Evolutionary conservation across 2,888 invertebrate genomes (phyloP).

Genomic region (Athalia cordata): DNA sequence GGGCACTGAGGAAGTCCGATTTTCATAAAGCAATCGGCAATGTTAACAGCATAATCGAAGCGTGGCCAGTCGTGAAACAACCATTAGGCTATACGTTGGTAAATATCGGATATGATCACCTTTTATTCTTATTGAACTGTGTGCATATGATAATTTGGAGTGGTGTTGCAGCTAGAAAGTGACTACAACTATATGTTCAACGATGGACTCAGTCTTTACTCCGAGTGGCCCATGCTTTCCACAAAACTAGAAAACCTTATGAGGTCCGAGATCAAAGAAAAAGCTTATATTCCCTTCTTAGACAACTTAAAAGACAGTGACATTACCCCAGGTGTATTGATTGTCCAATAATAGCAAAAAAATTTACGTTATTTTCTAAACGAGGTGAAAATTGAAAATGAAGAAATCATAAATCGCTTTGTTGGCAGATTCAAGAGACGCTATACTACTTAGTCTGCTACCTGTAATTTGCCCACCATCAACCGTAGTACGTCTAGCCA

Average conservation of each 20-base stretch:
- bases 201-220: constrained; percentile 5
- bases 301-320: no score
- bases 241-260: constrained; percentile 6
- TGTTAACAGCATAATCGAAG: neutral
- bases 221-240: constrained; percentile 7
- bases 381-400: no score
- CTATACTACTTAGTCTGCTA: no score
- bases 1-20: neutral
- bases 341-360: neutral
- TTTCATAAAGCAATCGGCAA: neutral
- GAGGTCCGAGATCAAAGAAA: neutral
- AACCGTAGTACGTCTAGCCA: no score
- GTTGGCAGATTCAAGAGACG: neutral
- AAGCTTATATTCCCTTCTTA: neutral
- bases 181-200: neutral
- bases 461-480: no score
- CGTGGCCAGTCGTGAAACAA: constrained; percentile 14
- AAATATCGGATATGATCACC: neutral
- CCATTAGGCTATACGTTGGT: constrained; percentile 2
- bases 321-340: neutral
- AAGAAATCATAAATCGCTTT: neutral
- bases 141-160: neutral
- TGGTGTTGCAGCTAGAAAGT: constrained; percentile 11
- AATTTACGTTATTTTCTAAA: no score
- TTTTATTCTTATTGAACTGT: constrained; percentile 5